These are phyloP conservation scores for Amblyjoppa proteus DNA, from an alignment of 2,888 invertebrate species.

Conservation along the genomic window DNA sequence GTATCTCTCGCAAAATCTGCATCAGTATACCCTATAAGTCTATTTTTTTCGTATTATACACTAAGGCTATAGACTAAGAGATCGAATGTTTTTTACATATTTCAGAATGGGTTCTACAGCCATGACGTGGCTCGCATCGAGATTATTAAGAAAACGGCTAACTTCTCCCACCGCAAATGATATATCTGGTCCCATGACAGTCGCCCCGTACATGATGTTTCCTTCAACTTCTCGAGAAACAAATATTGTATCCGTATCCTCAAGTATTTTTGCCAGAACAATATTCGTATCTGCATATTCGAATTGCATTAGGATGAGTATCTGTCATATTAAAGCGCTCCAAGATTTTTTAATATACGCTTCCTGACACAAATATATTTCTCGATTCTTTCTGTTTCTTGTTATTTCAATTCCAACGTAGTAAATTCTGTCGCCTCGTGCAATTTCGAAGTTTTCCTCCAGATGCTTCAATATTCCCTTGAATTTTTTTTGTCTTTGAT, in stretches of 20 bases:
- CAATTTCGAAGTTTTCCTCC: constrained; percentile 60
- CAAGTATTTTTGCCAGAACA: not conserved
- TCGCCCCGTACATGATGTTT: not conserved
- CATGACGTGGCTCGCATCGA: too few relatives aligned
- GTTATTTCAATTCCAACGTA: constrained; percentile 63
- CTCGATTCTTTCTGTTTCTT: constrained; percentile 39
- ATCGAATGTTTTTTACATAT: too few relatives aligned
- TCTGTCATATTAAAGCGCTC: constrained; percentile 64
- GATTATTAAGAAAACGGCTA: too few relatives aligned
- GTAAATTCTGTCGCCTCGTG: constrained; percentile 51
- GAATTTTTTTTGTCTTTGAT: constrained; percentile 46
- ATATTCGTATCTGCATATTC: constrained; percentile 45
- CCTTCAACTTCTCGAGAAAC: constrained; percentile 8
- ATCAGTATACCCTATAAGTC: too few relatives aligned
- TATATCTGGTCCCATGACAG: constrained; percentile 9
- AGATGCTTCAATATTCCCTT: constrained; percentile 65
- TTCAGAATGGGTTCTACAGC: too few relatives aligned
- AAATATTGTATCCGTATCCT: not conserved
- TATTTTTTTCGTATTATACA: too few relatives aligned
- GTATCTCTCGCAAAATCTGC: too few relatives aligned
- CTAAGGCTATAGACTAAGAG: too few relatives aligned
- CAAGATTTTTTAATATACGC: constrained; percentile 47
- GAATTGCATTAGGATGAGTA: constrained; percentile 68
- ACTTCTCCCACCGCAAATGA: not conserved
- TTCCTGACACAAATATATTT: constrained; percentile 48